Conservation (phyloP, 2,888 invertebrate genomes). For the Dryococelus australis region DNA sequence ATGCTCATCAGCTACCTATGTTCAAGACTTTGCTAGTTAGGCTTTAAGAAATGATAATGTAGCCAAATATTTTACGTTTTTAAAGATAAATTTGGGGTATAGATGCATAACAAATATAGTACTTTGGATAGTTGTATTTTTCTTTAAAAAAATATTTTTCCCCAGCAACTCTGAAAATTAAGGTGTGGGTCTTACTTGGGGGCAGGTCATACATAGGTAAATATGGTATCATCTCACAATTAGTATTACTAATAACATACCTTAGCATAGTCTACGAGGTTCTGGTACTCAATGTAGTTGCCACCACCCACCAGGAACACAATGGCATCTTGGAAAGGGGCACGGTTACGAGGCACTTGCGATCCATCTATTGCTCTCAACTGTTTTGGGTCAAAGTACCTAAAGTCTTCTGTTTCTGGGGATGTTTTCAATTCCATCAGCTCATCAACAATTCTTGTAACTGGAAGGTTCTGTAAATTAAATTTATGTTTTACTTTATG, state of each 20-base stretch:
- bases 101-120: too few relatives aligned
- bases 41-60: too few relatives aligned
- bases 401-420: constrained; percentile 84
- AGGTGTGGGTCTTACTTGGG: too few relatives aligned
- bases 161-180: too few relatives aligned
- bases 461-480: constrained; percentile 83
- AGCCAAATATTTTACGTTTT: too few relatives aligned
- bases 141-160: too few relatives aligned
- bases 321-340: constrained; percentile 85
- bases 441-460: constrained; percentile 91
- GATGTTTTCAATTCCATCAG: constrained; percentile 82
- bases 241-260: constrained; percentile 56
- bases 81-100: too few relatives aligned
- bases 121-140: too few relatives aligned
- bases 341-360: constrained; percentile 67
- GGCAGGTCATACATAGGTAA: too few relatives aligned
- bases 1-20: too few relatives aligned
- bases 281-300: constrained; percentile 99
- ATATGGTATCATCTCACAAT: too few relatives aligned
- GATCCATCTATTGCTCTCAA: constrained; percentile 71
- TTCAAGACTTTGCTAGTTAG: too few relatives aligned
- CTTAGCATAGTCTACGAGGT: constrained; percentile 94
- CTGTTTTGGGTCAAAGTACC: constrained; percentile 95
- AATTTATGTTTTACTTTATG: not conserved
- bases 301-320: constrained; percentile 94